Evolutionary conservation across 2,888 invertebrate species (phyloP), one percentile per base, ranked within the genome.

Genomic region (Slavum lentiscoides): DNA sequence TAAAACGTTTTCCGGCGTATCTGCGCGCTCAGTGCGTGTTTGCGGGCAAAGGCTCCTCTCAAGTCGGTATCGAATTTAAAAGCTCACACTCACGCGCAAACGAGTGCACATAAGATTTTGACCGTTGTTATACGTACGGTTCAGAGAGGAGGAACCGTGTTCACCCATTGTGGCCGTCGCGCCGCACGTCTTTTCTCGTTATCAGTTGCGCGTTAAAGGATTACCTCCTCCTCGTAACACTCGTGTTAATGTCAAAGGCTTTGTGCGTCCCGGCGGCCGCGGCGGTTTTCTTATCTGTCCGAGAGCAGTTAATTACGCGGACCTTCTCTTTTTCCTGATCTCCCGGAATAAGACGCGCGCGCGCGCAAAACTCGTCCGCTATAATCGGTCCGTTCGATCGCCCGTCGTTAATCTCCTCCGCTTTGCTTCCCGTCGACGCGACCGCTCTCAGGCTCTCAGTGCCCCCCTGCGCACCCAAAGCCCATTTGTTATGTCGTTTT

Each of bases 211-310:
- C 37, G 64, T 74, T 67, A 61, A 59, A 69, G 76, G 69, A 69
- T 77, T 77, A 77, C 76, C 4, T 30, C 30, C 30, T 30, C 30
- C 30, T 30, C 61, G 30, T 68, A 30, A 19, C 19, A n/a, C 68
- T 68, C 76, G 68, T 77, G 61, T 77, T 77, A 77, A 77, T 69
- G 76, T 77, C 76, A 77, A 77, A 77, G 76, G 76, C 76, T 77
- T 77, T 77, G 68, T 49, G 37, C 74, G n/a, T 1, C 75, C 43
- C 59, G 4, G 17, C 49, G 9, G 30, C n/a, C 4, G 30, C 30
- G 15, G 59, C 23, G 67, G 67, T 49, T 61, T 70, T 62, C 77
- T 77, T 77, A 77, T 77, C 77, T 70, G 62, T 23, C 77, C 69
- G 64, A 70, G 64, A 70, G 62, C 77, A 70, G 77, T 77, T 77